Percentiles rank a stretch among this genome's conserved stretches.
Evolutionary conservation across 1,140 invertebrate species (phyloP).

Genomic region (Charaxes varanes): DNA sequence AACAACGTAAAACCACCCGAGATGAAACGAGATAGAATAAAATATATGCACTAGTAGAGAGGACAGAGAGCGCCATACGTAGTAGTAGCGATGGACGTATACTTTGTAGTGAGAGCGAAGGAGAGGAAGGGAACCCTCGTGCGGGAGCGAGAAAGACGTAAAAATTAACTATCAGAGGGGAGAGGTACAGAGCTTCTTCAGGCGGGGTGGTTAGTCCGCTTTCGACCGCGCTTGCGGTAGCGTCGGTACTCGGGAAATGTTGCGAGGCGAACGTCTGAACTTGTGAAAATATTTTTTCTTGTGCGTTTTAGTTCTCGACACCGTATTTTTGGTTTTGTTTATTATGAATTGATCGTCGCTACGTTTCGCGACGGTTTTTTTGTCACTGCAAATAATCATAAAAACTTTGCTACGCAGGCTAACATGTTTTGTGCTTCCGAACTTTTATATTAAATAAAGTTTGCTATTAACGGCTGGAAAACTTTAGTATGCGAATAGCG

Average conservation of each 20-base stretch:
- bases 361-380: not conserved
- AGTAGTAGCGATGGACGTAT: constrained; percentile 58
- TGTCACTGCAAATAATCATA: not conserved
- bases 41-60: constrained; percentile 72
- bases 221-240: constrained; percentile 57
- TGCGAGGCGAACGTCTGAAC: constrained; percentile 48
- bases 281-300: constrained; percentile 56
- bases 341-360: constrained; percentile 1
- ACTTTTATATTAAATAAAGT: constrained; percentile 16
- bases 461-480: constrained; percentile 19
- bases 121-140: constrained; percentile 51
- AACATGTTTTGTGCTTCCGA: constrained; percentile 28
- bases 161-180: constrained; percentile 71
- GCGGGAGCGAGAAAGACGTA: constrained; percentile 48
- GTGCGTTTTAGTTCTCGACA: constrained; percentile 36
- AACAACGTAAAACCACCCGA: constrained; percentile 67
- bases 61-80: constrained; percentile 66
- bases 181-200: constrained; percentile 68
- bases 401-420: constrained; percentile 16
- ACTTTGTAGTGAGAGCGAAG: constrained; percentile 43
- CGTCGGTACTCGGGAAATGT: constrained; percentile 34
- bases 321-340: constrained; percentile 12
- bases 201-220: constrained; percentile 70
- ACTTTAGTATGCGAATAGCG: constrained; percentile 39
- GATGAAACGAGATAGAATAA: constrained; percentile 74